phyloP scores from a whole-genome alignment of 2,888 invertebrate species.

The Habroteleia sp. region DNA sequence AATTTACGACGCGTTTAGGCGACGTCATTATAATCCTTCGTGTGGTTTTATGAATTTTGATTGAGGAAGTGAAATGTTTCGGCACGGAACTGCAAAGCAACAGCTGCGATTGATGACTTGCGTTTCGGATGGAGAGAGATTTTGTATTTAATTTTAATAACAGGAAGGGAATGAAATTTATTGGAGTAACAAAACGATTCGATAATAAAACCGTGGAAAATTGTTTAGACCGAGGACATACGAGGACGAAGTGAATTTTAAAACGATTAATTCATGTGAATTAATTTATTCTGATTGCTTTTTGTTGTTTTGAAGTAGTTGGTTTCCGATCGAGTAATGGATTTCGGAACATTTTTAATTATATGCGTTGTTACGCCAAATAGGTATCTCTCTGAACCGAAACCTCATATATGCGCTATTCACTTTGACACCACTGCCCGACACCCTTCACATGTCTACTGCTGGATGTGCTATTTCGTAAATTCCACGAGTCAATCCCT shows the following conservation, averaged over 20 bases:
- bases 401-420: slow-evolving; percentile 56
- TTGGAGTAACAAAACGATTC: slow-evolving; percentile 30
- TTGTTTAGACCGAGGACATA: slow-evolving; percentile 14
- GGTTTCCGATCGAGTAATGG: slow-evolving; percentile 24
- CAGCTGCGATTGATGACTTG: slow-evolving; percentile 47
- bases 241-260: slow-evolving; percentile 8
- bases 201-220: slow-evolving; percentile 29
- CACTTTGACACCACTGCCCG: slow-evolving; percentile 56
- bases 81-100: slow-evolving; percentile 7
- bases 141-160: slow-evolving; percentile 51
- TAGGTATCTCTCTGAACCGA: slow-evolving; percentile 21
- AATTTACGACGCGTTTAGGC: slow-evolving; percentile 36
- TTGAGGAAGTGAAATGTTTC: slow-evolving; percentile 33
- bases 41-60: slow-evolving; percentile 54
- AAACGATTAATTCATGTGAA: slow-evolving; percentile 12
- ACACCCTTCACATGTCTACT: slow-evolving; percentile 52
- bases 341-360: slow-evolving; percentile 50
- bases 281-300: slow-evolving; percentile 40
- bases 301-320: slow-evolving; percentile 18
- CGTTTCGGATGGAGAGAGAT: slow-evolving; percentile 21
- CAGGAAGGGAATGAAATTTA: slow-evolving; percentile 50
- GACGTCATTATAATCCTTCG: slow-evolving; percentile 29
- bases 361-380: slow-evolving; percentile 40
- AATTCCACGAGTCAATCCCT: slow-evolving; percentile 59
- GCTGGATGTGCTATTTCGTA: slow-evolving; percentile 46